Conservation (phyloP, 30 jellyfish, hydroid and myxozoan genomes). For the Haliclystus octoradiatus region DNA sequence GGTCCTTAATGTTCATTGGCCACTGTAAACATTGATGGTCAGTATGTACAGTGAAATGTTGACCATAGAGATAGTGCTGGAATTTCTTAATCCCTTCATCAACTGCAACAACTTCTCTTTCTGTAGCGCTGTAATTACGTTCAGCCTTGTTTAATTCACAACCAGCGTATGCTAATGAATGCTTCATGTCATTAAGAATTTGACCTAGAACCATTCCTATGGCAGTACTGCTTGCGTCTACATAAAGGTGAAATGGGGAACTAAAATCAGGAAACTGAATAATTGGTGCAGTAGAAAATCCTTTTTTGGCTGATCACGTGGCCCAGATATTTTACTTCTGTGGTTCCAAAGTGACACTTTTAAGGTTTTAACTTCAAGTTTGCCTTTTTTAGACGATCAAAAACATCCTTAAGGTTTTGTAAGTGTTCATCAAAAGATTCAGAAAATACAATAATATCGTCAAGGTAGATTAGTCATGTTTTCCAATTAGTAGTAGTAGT, state of each 20-base stretch:
- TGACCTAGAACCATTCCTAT: conserved; percentile 46
- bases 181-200: conserved; percentile 7
- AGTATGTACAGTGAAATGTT: background rate
- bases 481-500: too few species aligned
- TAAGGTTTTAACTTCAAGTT: conserved; percentile 20
- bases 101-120: conserved; percentile 44
- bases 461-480: background rate
- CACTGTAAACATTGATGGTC: background rate
- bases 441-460: background rate
- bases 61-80: conserved; percentile 4
- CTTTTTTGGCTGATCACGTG: conserved; percentile 41
- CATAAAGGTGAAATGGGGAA: conserved; percentile 22
- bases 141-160: conserved; percentile 17
- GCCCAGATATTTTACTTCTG: conserved; percentile 30
- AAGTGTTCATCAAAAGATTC: conserved; percentile 25
- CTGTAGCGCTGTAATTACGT: conserved; percentile 22
- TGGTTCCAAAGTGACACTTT: conserved; percentile 27
- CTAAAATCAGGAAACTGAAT: conserved; percentile 20
- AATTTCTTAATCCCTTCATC: conserved; percentile 28
- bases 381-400: conserved; percentile 8
- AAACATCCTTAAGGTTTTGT: conserved; percentile 11
- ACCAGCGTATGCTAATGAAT: conserved; percentile 39
- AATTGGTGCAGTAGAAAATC: conserved; percentile 37
- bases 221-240: conserved; percentile 44
- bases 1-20: background rate